These are phyloP conservation scores for Nephrotoma flavescens DNA, from an alignment of 2,888 invertebrate genomes.

Conservation along the genomic window DNA sequence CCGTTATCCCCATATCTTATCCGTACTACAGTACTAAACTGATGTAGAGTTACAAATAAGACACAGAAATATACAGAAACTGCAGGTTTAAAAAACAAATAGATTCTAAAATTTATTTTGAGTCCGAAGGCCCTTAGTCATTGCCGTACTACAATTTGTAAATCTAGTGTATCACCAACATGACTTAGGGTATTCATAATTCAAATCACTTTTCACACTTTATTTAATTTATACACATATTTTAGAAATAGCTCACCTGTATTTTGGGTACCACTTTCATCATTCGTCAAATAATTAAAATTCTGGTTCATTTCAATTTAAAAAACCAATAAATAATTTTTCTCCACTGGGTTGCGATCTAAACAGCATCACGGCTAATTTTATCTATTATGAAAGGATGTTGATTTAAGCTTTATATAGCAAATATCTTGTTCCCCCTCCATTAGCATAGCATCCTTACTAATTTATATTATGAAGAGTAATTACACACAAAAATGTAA, in stretches of 20 bases:
- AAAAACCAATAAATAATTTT: background rate
- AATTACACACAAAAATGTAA: background rate
- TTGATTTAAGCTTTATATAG: background rate
- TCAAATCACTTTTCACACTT: background rate
- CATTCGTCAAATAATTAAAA: background rate
- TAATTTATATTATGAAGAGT: background rate
- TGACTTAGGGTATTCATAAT: background rate
- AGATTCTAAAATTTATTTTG: background rate
- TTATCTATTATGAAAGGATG: background rate
- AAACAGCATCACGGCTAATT: background rate
- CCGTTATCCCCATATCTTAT: constrained; percentile 3
- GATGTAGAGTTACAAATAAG: background rate
- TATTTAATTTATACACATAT: background rate
- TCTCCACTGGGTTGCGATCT: background rate
- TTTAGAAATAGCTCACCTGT: background rate
- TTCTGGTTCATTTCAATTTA: background rate
- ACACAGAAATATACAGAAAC: background rate
- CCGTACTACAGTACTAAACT: background rate
- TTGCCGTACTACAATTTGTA: background rate
- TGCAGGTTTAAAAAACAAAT: background rate
- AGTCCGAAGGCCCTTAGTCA: background rate
- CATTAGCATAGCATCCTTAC: background rate
- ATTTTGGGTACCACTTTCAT: background rate
- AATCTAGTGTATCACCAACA: background rate
- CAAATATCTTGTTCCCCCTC: background rate